Base-by-base conservation (phyloP, 2,888 invertebrate species). In the Sussaba pulchella region DNA sequence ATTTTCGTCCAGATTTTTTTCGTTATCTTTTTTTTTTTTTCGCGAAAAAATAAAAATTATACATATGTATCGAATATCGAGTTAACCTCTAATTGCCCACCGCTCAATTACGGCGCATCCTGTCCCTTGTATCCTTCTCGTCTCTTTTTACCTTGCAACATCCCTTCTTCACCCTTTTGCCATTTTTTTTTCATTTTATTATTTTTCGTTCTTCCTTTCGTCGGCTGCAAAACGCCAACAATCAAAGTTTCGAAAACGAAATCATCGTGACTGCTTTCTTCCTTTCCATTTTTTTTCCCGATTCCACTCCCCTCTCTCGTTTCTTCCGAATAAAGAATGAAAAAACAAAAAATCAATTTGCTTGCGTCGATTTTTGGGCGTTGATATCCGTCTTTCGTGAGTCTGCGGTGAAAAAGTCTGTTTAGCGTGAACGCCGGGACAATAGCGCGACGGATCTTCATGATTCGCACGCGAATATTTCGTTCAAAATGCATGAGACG, bases 351-450 rank as follows among this genome's bases (percentile, higher is more conserved):
- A n/a, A 12, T 43, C 2, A n/a, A 43, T 12, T 10, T 10, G 2
- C 2, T 43, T 43, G n/a, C 10, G 2, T 12, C n/a, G 10, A 43
- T 43, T 43, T 12, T 43, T 43, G 43, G 43, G 12, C 10, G 31
- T 43, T n/a, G 43, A 43, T 12, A 43, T 43, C 31, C 75, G 66
- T 45, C 45, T 43, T 19, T 75, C 71, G 70, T 66, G 76, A 84
- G 77, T 26, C 79, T 72, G 79, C 66, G 41, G 72, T 54, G 64
- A 83, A 85, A 87, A 31, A 87, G 85, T 85, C 86, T 86, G 86
- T 86, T 88, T 88, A 87, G 85, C 85, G 79, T 70, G 39, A 67
- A 72, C 72, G 66, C 45, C n/a, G 57, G 70, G 26, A 82, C 79
- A 82, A 71, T 72, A 41, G 31, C 19, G 21, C 50, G 61, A 52